Evolutionary conservation across 2,888 invertebrate genomes (phyloP).

Genomic region (Eurytoma californica): DNA sequence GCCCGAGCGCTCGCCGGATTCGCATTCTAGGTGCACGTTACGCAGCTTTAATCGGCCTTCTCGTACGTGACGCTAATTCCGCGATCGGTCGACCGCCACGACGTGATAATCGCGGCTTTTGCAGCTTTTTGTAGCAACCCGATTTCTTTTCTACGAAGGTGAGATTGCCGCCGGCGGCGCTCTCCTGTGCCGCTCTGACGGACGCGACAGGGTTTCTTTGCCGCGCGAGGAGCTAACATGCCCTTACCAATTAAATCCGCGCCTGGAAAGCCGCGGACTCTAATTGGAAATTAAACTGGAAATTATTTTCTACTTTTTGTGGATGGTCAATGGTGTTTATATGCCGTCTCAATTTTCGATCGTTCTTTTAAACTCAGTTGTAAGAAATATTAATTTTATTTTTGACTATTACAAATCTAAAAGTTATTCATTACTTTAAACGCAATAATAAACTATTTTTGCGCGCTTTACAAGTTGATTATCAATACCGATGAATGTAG

Average conservation of each 20-base stretch:
- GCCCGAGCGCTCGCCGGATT: slow-evolving; percentile 20
- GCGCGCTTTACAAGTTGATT: slow-evolving; percentile 26
- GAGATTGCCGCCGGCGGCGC: slow-evolving; percentile 1
- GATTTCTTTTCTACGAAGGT: slow-evolving; percentile 40
- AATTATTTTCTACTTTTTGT: not conserved
- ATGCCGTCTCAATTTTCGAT: too few relatives aligned
- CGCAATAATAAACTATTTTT: slow-evolving; percentile 33
- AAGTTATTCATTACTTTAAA: not conserved
- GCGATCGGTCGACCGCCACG: not conserved
- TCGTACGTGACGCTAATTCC: slow-evolving; percentile 60
- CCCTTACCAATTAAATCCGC: slow-evolving; percentile 38
- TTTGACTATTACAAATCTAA: too few relatives aligned
- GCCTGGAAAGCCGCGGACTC: slow-evolving; percentile 13
- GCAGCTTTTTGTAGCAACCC: slow-evolving; percentile 25
- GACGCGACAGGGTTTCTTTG: not conserved
- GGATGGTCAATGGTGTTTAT: too few relatives aligned
- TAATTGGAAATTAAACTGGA: slow-evolving; percentile 35
- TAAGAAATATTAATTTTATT: too few relatives aligned
- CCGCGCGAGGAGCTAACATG: not conserved
- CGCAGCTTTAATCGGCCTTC: slow-evolving; percentile 65
- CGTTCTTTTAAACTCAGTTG: too few relatives aligned
- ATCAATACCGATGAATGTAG: slow-evolving; percentile 47
- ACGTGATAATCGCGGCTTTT: slow-evolving; percentile 50
- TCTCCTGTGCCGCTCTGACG: not conserved
- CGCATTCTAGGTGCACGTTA: slow-evolving; percentile 60